Base-by-base conservation (phyloP, 2,113 vertebrate species). In the Pycnonotus jocosus region DNA sequence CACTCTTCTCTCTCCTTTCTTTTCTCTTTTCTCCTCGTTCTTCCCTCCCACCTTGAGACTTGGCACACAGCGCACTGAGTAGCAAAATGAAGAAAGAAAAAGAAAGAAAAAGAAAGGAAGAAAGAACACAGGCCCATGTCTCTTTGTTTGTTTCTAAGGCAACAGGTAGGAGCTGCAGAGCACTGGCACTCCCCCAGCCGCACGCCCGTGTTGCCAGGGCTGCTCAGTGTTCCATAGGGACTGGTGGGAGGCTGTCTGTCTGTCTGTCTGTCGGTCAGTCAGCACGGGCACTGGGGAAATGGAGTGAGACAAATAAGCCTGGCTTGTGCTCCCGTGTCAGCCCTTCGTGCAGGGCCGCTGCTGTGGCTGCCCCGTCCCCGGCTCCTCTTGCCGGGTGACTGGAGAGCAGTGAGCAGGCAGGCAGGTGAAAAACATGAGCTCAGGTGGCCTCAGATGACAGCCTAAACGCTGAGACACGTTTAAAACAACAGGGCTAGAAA, bases 301-400 rank as follows among this genome's bases (percentile, higher is more conserved):
- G 69, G 79, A 78, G 92, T 92, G 93, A 96, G 96, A 96, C 94
- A 97, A 97, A 97, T 86, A 90, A 92, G 53, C 58, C 57, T 95
- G 5, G 5, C 48, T 65, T 89, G 65, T 60, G 61, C 70, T 95
- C 64, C 81, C 78, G 17, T 92, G 90, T 95, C 93, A 95, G 90
- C 69, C 54, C 71, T 88, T 76, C 45, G 42, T 97, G 88, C 16
- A 1, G 25, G 69, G 87, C 79, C 27, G 24, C 56, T 1, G 0
- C 70, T 65, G 93, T 31, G 79, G 86, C 84, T 96, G 92, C 84
- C 86, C 58, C 33, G 42, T 91, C 66, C 92, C 87, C 28, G 15
- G 86, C 93, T 96, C 73, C 12, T 60, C 89, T 91, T 92, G 72
- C 82, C 1, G 18, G 65, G 74, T 69, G 91, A 76, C 94, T 86